Evolutionary conservation across 2,113 vertebrate genomes (phyloP).

Genomic region (Macroglossus sobrinus): DNA sequence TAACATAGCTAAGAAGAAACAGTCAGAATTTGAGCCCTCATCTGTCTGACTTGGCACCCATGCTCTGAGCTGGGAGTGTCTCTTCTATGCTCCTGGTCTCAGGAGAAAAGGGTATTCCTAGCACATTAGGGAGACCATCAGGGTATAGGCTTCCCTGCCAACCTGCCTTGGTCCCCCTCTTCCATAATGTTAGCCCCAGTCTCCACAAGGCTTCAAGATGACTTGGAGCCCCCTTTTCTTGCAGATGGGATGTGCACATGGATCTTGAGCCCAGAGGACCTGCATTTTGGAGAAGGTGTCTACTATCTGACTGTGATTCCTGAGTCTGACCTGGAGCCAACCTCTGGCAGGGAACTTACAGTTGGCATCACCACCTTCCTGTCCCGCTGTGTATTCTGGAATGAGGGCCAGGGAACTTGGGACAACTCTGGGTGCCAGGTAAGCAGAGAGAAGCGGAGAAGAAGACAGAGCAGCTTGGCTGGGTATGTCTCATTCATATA

Average conservation of each 20-base stretch:
- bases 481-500: background rate
- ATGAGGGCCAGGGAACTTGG: constrained; percentile 86
- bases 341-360: constrained; percentile 74
- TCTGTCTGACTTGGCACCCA: background rate
- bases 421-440: constrained; percentile 91
- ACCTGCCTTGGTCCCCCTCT: background rate
- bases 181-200: background rate
- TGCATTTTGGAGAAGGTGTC: constrained; percentile 82
- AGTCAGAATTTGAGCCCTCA: background rate
- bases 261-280: constrained; percentile 88
- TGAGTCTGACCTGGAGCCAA: constrained; percentile 78
- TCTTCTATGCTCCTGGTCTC: background rate
- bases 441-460: constrained; percentile 64
- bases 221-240: constrained; percentile 28
- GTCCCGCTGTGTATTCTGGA: constrained; percentile 93
- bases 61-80: background rate
- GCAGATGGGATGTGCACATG: constrained; percentile 89
- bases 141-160: background rate
- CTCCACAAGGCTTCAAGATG: background rate
- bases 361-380: constrained; percentile 87
- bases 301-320: constrained; percentile 90
- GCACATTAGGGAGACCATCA: fast-evolving
- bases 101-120: background rate
- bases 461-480: background rate
- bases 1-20: background rate